Conservation (phyloP, 2,797 vertebrate genomes). For the Erethizon dorsatum region DNA sequence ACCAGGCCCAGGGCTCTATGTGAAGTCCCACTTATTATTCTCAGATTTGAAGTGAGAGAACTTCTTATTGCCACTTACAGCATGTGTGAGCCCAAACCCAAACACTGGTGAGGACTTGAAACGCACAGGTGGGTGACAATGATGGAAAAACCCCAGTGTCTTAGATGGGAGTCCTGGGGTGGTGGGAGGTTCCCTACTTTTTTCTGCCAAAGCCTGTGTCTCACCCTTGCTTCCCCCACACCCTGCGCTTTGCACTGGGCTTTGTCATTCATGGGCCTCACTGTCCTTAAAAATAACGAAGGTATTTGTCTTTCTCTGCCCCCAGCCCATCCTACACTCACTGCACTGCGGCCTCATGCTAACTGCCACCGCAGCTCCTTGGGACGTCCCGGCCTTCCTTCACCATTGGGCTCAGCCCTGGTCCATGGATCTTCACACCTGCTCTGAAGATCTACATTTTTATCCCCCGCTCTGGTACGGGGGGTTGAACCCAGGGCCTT, state of each 20-base stretch:
- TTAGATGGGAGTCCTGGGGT: background rate
- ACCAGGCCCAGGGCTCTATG: background rate
- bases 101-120: background rate
- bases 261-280: background rate
- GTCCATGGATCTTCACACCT: background rate
- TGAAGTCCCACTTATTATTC: background rate
- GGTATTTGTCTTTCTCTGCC: background rate
- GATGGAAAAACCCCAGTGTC: background rate
- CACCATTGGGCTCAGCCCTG: background rate
- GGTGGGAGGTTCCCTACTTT: background rate
- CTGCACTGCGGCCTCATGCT: background rate
- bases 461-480: background rate
- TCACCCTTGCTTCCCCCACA: background rate
- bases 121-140: rapidly evolving
- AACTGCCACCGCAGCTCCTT: background rate
- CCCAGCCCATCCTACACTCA: background rate
- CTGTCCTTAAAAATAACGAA: constrained; percentile 20
- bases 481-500: background rate
- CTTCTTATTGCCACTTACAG: background rate
- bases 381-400: background rate
- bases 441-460: background rate
- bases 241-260: background rate
- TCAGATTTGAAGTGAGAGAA: background rate
- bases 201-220: background rate
- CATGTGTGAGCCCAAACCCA: background rate